phyloP scores from a whole-genome alignment of 2,113 vertebrate species.

The Gasterosteus aculeatus region DNA sequence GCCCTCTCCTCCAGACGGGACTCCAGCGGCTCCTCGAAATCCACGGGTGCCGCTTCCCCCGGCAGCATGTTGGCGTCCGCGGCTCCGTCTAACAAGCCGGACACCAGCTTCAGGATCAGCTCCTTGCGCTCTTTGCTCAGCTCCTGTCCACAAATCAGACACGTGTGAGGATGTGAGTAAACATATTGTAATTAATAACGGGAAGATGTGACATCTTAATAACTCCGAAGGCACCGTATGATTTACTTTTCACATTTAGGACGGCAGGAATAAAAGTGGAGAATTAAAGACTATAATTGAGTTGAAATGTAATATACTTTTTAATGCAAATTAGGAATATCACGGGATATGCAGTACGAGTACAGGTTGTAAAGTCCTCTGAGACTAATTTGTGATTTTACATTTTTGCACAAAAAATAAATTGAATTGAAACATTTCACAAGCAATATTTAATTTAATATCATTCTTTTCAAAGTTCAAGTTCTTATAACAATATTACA shows the following conservation, averaged over 20 bases:
- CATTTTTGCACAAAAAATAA: neutral
- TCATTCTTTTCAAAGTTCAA: neutral
- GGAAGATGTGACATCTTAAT: neutral
- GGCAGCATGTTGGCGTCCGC: conserved; percentile 75
- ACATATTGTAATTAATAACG: neutral
- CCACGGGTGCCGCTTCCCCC: conserved; percentile 62
- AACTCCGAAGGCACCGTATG: neutral
- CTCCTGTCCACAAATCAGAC: conserved; percentile 74
- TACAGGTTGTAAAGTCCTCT: neutral
- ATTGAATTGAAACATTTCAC: conserved; percentile 1
- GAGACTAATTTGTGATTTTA: neutral
- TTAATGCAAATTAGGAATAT: neutral
- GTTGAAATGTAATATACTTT: neutral
- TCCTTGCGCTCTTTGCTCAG: conserved; percentile 84
- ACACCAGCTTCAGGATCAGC: conserved; percentile 86
- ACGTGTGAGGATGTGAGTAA: neutral
- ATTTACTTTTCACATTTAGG: conserved; percentile 6
- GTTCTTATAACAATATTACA: neutral
- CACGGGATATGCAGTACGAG: neutral
- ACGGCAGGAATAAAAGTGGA: too few relatives aligned
- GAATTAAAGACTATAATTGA: neutral
- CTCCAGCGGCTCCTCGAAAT: conserved; percentile 80
- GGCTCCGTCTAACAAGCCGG: conserved; percentile 80
- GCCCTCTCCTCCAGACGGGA: conserved; percentile 83
- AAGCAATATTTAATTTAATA: neutral